These are phyloP conservation scores for Brachynemurus nebulosus DNA, from an alignment of 2,888 invertebrate genomes.

Conservation along the genomic window DNA sequence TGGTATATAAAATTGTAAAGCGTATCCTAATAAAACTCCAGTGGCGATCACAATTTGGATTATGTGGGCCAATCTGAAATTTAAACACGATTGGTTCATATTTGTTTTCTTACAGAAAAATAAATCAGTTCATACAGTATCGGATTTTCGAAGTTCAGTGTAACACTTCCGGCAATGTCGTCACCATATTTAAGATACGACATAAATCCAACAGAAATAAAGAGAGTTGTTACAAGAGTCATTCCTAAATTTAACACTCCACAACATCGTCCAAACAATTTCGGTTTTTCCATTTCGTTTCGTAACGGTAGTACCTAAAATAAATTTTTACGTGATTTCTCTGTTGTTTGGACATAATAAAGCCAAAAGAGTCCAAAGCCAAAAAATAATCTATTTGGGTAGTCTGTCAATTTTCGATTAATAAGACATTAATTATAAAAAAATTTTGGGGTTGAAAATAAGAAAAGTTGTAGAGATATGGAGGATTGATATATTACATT, in stretches of 20 bases:
- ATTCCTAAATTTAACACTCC: conserved; percentile 88
- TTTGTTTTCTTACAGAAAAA: no score
- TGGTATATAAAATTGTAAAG: conserved; percentile 91
- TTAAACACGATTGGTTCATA: conserved; percentile 8
- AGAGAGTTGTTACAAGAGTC: conserved; percentile 62
- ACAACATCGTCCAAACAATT: conserved; percentile 58
- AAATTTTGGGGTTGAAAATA: no score
- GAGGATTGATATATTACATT: no score
- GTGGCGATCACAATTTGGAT: conserved; percentile 74
- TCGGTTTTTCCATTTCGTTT: conserved; percentile 75
- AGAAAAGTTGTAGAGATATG: no score
- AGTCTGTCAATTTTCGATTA: no score
- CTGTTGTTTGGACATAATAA: not conserved
- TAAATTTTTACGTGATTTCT: conserved; percentile 4
- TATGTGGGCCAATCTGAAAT: conserved; percentile 58
- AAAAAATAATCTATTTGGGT: not conserved
- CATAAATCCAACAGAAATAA: conserved; percentile 70
- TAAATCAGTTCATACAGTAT: no score
- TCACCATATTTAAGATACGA: conserved; percentile 84
- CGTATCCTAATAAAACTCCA: conserved; percentile 81
- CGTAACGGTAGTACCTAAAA: conserved; percentile 80
- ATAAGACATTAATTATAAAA: no score
- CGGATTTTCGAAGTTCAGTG: conserved; percentile 65
- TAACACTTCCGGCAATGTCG: conserved; percentile 67
- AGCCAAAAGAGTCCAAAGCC: not conserved